Base-by-base conservation (phyloP, 2,797 vertebrate genomes). In the Diceros bicornis region DNA sequence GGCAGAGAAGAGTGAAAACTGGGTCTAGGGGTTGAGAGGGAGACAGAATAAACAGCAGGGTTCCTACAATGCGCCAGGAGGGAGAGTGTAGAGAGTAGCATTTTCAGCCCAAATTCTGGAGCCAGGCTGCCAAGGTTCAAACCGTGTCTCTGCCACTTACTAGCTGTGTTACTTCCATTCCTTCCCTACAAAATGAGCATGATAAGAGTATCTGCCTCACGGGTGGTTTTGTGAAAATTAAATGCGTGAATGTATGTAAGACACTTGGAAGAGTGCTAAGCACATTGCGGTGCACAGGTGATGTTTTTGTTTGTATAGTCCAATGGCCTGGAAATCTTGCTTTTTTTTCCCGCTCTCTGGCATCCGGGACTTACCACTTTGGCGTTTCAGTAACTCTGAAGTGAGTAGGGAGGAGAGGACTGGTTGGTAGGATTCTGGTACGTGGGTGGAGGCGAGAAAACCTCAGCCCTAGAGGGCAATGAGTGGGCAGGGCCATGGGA, bases 221-320 rank as follows among this genome's bases (percentile, higher is more conserved):
- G 11, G 6, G 4, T n/a, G 27, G 18, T 71, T 91, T 87, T 25
- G 69, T 72, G 81, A 86, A 57, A 69, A 92, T 6, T 18, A n/a
- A 47, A 61, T 14, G 37, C 74, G 23, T 14, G 17, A 82, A 66
- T 57, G 50, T 34, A 16, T 44, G 20, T 82, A 81, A 72, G 89
- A 88, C 27, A 69, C 61, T 52, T 59, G n/a, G 27, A 79, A 69
- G 57, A 68, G 29, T 27, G 12, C 34, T 27, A 37, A 72, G 25
- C 23, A 57, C 34, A 47, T 17, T 16, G 23, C 14, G 34, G 34
- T 32, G 20, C 2, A 44, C 16, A 69, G 85, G 41, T 7, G 25
- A 23, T 62, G 25, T 57, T 95, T 97, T 92, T 61, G 37, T 75
- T 78, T 87, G 27, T 79, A 62, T 59, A 81, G 55, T 25, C 10